Evolutionary conservation across 2,113 vertebrate species (phyloP).

Genomic region (cattle (Bos taurus)): DNA sequence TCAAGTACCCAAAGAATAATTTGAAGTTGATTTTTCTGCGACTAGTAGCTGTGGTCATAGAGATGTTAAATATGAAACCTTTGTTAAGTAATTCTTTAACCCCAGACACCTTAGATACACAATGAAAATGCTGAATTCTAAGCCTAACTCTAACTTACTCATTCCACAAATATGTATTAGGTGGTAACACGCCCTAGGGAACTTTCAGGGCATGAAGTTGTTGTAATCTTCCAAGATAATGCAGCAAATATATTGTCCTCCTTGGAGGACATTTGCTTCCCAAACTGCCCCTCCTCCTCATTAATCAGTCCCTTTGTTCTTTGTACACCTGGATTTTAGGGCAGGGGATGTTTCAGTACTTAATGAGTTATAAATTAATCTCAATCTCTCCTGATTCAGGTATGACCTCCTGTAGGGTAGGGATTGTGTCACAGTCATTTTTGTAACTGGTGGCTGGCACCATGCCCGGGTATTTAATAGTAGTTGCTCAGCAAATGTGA

Average conservation of each 20-base stretch:
- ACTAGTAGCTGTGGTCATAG: background rate
- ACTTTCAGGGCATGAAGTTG: background rate
- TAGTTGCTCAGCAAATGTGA: background rate
- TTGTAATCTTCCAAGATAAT: constrained; percentile 12
- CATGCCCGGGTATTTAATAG: background rate
- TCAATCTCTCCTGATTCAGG: background rate
- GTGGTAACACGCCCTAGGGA: background rate
- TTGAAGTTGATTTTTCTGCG: constrained; percentile 21
- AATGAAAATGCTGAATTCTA: background rate
- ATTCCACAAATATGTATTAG: constrained; percentile 47
- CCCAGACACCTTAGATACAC: background rate
- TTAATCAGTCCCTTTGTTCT: background rate
- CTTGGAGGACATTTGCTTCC: constrained; percentile 24
- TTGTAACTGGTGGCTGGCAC: background rate
- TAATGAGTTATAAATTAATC: background rate
- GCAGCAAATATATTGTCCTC: background rate
- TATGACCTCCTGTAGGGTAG: background rate
- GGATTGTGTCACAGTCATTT: background rate
- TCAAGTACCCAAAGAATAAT: background rate
- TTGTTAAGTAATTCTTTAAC: constrained; percentile 34
- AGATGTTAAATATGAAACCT: background rate
- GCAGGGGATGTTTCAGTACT: background rate
- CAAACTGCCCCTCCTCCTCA: background rate
- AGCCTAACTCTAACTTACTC: background rate
- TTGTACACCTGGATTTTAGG: background rate